Conservation (phyloP, 2,888 invertebrate species). For the Isoperla grammatica region DNA sequence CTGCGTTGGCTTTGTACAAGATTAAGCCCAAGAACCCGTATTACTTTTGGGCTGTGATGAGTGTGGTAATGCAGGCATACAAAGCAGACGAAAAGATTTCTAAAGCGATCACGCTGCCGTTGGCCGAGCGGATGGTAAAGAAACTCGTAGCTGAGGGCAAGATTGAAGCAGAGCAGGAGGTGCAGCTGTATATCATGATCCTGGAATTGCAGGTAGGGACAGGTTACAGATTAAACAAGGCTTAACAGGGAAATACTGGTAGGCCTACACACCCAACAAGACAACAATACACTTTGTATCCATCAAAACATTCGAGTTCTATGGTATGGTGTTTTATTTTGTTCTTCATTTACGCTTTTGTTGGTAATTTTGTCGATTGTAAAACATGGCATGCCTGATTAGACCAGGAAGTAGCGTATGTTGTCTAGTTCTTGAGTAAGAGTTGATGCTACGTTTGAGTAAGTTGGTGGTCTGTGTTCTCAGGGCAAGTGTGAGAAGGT, state of each 20-base stretch:
- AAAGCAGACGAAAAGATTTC: slow-evolving; percentile 36
- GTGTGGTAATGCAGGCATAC: slow-evolving; percentile 76
- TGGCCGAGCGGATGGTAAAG: slow-evolving; percentile 91
- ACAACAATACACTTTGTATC: too few relatives aligned
- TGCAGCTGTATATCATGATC: slow-evolving; percentile 84
- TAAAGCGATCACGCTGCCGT: slow-evolving; percentile 63
- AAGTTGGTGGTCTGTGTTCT: slow-evolving; percentile 18
- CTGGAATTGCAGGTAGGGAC: slow-evolving; percentile 48
- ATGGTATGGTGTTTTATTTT: too few relatives aligned
- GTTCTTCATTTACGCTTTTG: too few relatives aligned
- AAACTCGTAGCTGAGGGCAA: slow-evolving; percentile 83
- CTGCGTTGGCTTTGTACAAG: slow-evolving; percentile 87
- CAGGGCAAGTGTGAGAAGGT: slow-evolving; percentile 74
- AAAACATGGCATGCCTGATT: too few relatives aligned
- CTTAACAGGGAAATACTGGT: too few relatives aligned
- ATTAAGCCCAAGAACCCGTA: slow-evolving; percentile 90
- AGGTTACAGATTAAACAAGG: too few relatives aligned
- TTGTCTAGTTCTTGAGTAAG: too few relatives aligned
- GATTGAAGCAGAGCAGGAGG: slow-evolving; percentile 90
- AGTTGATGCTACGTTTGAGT: too few relatives aligned
- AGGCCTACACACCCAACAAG: too few relatives aligned
- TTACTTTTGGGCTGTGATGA: slow-evolving; percentile 98
- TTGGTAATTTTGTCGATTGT: too few relatives aligned
- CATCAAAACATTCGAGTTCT: too few relatives aligned
- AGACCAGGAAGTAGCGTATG: too few relatives aligned